Evolutionary conservation across 1,140 invertebrate species (phyloP).

Genomic region (Cherax destructor): DNA sequence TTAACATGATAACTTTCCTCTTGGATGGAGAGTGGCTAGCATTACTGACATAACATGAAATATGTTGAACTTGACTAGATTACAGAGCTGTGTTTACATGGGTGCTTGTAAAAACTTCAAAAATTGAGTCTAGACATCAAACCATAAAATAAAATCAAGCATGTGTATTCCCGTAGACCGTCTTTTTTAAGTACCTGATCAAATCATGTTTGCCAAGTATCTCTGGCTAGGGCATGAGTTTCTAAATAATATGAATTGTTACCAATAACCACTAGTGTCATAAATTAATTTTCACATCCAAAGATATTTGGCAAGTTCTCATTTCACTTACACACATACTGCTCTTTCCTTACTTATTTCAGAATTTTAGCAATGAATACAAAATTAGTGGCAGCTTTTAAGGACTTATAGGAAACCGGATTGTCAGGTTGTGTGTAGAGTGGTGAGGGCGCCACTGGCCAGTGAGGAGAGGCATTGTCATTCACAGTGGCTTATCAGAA

Average conservation of each 20-base stretch:
- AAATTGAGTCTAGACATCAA: conserved; percentile 60
- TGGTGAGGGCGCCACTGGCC: conserved; percentile 7
- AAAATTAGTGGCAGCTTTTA: conserved; percentile 21
- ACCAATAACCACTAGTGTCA: background rate
- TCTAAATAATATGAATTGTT: background rate
- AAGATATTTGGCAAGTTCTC: conserved; percentile 50
- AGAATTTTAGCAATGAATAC: conserved; percentile 7
- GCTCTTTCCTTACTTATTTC: background rate
- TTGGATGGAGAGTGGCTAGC: conserved; percentile 30
- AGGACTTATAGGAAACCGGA: conserved; percentile 16
- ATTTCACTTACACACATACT: conserved; percentile 48
- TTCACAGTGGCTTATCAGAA: conserved; percentile 17
- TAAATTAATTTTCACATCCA: conserved; percentile 4
- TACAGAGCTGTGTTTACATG: conserved; percentile 33
- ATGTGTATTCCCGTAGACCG: conserved; percentile 40
- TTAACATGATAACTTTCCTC: conserved; percentile 41
- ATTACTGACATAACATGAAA: conserved; percentile 36
- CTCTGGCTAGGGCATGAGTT: conserved; percentile 3
- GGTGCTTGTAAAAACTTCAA: conserved; percentile 45
- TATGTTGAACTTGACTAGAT: conserved; percentile 31
- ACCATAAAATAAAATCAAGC: conserved; percentile 56
- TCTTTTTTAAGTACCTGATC: conserved; percentile 26
- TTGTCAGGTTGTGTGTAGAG: conserved; percentile 17
- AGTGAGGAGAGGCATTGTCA: conserved; percentile 19
- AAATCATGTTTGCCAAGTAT: conserved; percentile 37